phyloP scores from a whole-genome alignment of 2,888 invertebrate species.

The Agapostemon virescens region DNA sequence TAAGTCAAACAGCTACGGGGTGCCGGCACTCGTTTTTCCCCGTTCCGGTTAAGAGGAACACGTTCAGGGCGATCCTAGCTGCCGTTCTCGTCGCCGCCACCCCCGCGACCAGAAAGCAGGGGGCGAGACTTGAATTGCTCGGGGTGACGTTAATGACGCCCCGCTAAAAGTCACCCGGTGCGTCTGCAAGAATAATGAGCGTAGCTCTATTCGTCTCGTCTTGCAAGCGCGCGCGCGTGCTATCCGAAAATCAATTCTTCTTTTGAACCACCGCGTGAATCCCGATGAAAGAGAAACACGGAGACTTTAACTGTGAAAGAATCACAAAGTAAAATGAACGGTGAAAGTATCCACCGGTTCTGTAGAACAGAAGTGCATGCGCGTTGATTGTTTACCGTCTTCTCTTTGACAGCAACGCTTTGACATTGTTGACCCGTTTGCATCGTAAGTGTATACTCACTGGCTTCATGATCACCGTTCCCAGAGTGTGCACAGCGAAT shows the following conservation, averaged over 20 bases:
- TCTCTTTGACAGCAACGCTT: not conserved
- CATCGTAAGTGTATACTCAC: too few species aligned
- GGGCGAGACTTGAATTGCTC: slow-evolving; percentile 54
- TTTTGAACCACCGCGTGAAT: not conserved
- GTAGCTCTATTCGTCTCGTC: not conserved
- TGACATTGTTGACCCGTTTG: not conserved
- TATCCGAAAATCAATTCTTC: not conserved
- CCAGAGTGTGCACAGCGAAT: too few species aligned
- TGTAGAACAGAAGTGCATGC: too few species aligned
- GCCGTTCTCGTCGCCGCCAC: slow-evolving; percentile 32
- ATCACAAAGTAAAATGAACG: not conserved
- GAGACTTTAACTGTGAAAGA: not conserved
- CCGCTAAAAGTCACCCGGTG: slow-evolving; percentile 33
- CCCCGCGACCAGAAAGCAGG: slow-evolving; percentile 45
- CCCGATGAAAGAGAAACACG: not conserved
- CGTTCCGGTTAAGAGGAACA: slow-evolving; percentile 67
- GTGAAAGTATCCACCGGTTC: not conserved
- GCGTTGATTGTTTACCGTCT: not conserved
- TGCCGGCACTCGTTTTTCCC: slow-evolving; percentile 70
- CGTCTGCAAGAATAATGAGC: slow-evolving; percentile 19
- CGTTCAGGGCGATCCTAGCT: not conserved
- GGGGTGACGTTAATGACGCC: slow-evolving; percentile 58
- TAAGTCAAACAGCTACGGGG: slow-evolving; percentile 78
- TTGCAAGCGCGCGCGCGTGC: too few species aligned
- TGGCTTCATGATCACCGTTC: too few species aligned